Evolutionary conservation across 2,888 invertebrate species (phyloP).

Genomic region (Cheilosia vernalis): DNA sequence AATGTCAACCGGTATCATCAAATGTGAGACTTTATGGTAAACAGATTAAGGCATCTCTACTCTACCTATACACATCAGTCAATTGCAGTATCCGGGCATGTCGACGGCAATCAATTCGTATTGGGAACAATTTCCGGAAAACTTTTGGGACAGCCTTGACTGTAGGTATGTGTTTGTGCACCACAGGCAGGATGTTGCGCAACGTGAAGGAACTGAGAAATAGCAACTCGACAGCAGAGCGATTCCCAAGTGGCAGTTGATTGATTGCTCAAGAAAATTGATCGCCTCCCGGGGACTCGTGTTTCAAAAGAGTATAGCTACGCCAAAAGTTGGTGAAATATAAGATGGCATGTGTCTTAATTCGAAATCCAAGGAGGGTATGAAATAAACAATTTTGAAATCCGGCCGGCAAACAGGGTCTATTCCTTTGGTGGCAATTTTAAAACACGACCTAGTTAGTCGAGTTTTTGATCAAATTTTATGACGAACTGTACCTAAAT

Average conservation of each 20-base stretch:
- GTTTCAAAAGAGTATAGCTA: not conserved
- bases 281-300: conserved; percentile 11
- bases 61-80: not conserved
- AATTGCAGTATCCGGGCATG: conserved; percentile 25
- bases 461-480: too few species aligned
- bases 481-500: too few species aligned
- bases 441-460: too few species aligned
- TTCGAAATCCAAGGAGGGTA: conserved; percentile 1
- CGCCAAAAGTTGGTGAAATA: not conserved
- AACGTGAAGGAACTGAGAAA: conserved; percentile 7
- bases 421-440: too few species aligned
- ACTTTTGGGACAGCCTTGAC: not conserved
- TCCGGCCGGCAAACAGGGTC: too few species aligned
- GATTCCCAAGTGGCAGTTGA: conserved; percentile 38
- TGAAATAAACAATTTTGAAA: not conserved
- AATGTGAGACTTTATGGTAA: conserved; percentile 16
- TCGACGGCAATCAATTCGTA: conserved; percentile 20
- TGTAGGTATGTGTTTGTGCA: not conserved
- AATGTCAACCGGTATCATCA: not conserved
- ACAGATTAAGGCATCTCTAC: not conserved
- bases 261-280: conserved; percentile 48
- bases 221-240: not conserved
- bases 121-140: conserved; percentile 1
- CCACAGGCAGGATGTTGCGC: conserved; percentile 4
- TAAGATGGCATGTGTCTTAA: conserved; percentile 2